A percentile compares a stretch with the other conserved stretches of the same genome.
Evolutionary conservation across 1,140 invertebrate species (phyloP).

Genomic region (Zaprionus africanus): DNA sequence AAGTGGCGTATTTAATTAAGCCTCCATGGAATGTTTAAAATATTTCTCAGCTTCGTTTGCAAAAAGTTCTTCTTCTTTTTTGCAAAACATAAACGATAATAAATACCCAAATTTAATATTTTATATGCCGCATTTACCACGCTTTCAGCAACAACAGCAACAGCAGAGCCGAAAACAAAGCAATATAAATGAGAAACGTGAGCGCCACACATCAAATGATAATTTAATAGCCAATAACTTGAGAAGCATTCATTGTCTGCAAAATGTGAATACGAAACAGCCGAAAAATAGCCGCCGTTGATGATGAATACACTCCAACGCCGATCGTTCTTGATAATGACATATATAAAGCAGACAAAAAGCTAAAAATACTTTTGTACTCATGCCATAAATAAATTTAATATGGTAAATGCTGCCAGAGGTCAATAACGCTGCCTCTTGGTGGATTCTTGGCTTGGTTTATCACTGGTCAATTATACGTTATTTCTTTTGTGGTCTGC

Average conservation of each 20-base stretch:
- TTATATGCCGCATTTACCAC: constrained; percentile 46
- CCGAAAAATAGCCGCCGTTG: constrained; percentile 18
- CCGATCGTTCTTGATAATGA: constrained; percentile 65
- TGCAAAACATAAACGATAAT: constrained; percentile 38
- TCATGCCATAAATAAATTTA: not conserved
- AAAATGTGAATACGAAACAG: constrained; percentile 45
- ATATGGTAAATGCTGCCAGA: constrained; percentile 25
- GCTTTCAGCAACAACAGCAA: constrained; percentile 43
- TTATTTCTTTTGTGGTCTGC: not conserved
- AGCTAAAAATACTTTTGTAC: constrained; percentile 21
- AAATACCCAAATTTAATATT: constrained; percentile 28
- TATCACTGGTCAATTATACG: constrained; percentile 11
- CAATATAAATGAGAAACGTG: constrained; percentile 25
- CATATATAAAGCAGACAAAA: constrained; percentile 54
- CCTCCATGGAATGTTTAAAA: not conserved
- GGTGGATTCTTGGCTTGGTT: constrained; percentile 45
- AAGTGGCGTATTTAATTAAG: constrained; percentile 31
- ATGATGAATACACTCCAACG: constrained; percentile 36
- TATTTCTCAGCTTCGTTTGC: constrained; percentile 9
- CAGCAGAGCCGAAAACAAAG: not conserved
- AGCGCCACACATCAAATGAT: constrained; percentile 54
- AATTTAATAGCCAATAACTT: constrained; percentile 79
- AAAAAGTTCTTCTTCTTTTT: constrained; percentile 23
- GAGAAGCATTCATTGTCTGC: constrained; percentile 68
- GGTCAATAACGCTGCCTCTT: constrained; percentile 43